Percentiles rank a stretch among this genome's conserved stretches.
These are phyloP conservation scores for Eurytoma adleriae DNA, from an alignment of 2,888 invertebrate genomes.

Conservation along the genomic window DNA sequence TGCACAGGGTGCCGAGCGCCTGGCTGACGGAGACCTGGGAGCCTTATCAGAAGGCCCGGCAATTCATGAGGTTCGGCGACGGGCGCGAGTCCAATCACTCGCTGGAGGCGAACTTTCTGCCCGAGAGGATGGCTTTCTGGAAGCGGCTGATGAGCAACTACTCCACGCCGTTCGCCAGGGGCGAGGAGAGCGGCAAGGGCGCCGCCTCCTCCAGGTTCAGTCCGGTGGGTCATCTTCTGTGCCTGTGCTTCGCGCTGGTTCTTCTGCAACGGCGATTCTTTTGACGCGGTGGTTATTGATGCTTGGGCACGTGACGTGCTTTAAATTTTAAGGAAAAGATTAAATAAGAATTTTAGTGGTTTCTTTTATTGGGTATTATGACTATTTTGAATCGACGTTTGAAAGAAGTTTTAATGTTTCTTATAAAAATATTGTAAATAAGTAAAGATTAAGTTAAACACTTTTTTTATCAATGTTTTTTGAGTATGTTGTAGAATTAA, in stretches of 20 bases:
- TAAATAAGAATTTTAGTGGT: background rate
- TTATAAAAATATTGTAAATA: too few relatives aligned
- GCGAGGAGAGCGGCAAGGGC: background rate
- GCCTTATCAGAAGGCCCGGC: constrained; percentile 62
- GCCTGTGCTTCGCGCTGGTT: background rate
- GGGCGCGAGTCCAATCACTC: constrained; percentile 60
- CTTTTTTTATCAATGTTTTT: too few relatives aligned
- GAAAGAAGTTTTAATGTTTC: too few relatives aligned
- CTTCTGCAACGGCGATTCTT: background rate
- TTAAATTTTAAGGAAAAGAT: too few relatives aligned
- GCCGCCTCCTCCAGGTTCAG: background rate
- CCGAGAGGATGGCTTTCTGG: constrained; percentile 69
- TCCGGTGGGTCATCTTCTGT: background rate
- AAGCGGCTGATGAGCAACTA: constrained; percentile 61
- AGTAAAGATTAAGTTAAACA: too few relatives aligned
- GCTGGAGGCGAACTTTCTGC: constrained; percentile 62
- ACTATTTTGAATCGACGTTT: too few relatives aligned
- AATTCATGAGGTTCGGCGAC: constrained; percentile 66
- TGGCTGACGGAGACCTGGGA: constrained; percentile 64
- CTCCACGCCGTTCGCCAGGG: constrained; percentile 50
- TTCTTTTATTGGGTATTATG: background rate
- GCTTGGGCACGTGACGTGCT: too few relatives aligned
- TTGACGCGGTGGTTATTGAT: background rate
- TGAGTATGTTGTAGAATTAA: too few relatives aligned
- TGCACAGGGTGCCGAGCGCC: constrained; percentile 66